Conservation (phyloP, 2,113 vertebrate genomes). For the Clarias gariepinus region DNA sequence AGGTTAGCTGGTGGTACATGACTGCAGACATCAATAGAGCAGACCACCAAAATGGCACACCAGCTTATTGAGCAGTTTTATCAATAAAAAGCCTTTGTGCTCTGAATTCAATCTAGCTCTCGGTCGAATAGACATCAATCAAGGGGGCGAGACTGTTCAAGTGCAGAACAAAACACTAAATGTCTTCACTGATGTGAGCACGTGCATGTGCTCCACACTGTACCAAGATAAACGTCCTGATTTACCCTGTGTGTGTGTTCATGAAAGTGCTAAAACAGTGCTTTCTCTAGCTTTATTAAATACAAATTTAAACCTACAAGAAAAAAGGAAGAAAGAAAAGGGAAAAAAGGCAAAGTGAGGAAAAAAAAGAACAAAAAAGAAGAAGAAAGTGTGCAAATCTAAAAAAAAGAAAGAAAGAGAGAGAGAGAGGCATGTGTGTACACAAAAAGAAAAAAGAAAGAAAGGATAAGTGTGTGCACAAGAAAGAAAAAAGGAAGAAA, state of each 20-base stretch:
- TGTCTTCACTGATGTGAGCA: no score
- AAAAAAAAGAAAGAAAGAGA: neutral
- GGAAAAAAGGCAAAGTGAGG: neutral
- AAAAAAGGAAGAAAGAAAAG: neutral
- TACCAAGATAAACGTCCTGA: neutral
- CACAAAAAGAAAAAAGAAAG: neutral
- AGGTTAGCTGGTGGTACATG: neutral
- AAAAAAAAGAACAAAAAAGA: neutral
- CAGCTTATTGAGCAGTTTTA: constrained; percentile 5
- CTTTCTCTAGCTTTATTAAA: neutral
- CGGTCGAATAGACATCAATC: neutral
- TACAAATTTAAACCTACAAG: neutral
- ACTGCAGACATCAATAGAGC: neutral
- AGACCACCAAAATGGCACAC: neutral
- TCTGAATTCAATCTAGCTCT: neutral
- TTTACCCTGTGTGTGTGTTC: neutral
- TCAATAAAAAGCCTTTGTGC: neutral
- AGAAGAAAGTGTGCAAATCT: no score
- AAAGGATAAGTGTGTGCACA: no score
- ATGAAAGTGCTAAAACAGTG: neutral
- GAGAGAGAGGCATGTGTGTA: no score
- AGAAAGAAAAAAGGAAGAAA: neutral
- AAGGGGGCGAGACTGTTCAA: neutral
- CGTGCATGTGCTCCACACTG: neutral
- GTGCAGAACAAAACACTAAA: neutral